A percentile compares a stretch with the other conserved stretches of the same genome.
These are phyloP conservation scores for Aproaerema taeniolella DNA, from an alignment of 2,888 invertebrate genomes.

Conservation along the genomic window DNA sequence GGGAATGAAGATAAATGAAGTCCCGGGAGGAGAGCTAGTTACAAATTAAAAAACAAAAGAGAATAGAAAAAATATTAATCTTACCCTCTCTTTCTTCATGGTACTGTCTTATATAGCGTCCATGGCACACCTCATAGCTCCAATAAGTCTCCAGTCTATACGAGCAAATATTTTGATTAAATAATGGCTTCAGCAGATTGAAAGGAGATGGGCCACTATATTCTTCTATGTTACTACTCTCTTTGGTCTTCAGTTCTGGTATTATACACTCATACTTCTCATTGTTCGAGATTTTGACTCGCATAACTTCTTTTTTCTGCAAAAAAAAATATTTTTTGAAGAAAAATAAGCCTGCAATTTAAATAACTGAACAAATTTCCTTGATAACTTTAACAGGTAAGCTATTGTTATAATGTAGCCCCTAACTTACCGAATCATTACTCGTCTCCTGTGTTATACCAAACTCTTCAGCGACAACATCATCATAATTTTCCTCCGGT, in stretches of 20 bases:
- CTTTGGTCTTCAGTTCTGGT: slow-evolving; percentile 79
- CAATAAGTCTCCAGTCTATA: slow-evolving; percentile 94
- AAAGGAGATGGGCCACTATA: slow-evolving; percentile 87
- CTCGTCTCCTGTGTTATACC: slow-evolving; percentile 37
- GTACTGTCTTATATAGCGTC: slow-evolving; percentile 92
- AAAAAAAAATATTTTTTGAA: slow-evolving; percentile 8
- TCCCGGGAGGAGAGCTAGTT: no score
- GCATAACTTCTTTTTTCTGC: slow-evolving; percentile 74
- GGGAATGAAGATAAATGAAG: no score
- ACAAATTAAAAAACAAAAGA: no score
- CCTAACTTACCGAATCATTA: slow-evolving; percentile 5
- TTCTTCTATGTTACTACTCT: slow-evolving; percentile 74
- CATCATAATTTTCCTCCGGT: slow-evolving; percentile 35
- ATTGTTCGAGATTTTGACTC: slow-evolving; percentile 85
- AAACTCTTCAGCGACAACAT: slow-evolving; percentile 40
- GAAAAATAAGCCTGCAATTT: not conserved
- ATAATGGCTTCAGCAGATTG: slow-evolving; percentile 85
- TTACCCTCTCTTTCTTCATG: slow-evolving; percentile 95
- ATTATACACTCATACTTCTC: slow-evolving; percentile 91
- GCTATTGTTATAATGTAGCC: no score
- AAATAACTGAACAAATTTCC: no score
- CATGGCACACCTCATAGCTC: slow-evolving; percentile 98
- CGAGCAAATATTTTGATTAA: slow-evolving; percentile 88
- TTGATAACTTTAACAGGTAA: no score
- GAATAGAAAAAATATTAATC: slow-evolving; percentile 45